Conservation (phyloP, 2,797 vertebrate genomes). For the Pantherophis alleghaniensis region DNA sequence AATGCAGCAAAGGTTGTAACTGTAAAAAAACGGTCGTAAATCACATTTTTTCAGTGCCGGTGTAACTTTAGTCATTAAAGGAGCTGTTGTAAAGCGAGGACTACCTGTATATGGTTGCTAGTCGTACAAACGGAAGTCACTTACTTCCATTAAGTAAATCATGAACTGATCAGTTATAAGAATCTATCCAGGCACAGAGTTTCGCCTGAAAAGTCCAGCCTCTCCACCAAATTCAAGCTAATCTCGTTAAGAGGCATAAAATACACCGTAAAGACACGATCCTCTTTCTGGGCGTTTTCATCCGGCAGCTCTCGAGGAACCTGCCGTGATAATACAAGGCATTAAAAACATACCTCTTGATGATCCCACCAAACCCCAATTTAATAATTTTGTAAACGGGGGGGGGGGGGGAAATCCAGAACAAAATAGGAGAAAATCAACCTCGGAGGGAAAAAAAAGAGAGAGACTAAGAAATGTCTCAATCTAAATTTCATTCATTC, state of each 20-base stretch:
- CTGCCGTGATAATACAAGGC: background rate
- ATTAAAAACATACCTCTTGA: background rate
- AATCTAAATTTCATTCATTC: background rate
- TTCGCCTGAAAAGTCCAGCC: background rate
- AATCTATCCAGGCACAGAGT: background rate
- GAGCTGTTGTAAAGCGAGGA: too few relatives aligned
- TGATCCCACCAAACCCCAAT: background rate
- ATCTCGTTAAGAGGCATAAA: background rate
- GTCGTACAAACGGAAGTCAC: background rate
- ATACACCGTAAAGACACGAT: background rate
- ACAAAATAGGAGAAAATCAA: background rate
- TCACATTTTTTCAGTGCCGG: too few relatives aligned
- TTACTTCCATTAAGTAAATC: background rate
- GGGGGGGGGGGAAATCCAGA: fast-evolving
- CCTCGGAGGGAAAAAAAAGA: too few relatives aligned
- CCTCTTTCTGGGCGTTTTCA: background rate
- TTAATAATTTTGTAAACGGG: background rate
- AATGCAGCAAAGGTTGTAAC: too few relatives aligned
- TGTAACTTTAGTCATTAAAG: too few relatives aligned
- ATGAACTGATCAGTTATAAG: background rate
- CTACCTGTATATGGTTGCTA: background rate
- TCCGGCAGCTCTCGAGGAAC: background rate
- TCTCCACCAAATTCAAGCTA: background rate
- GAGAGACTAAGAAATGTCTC: background rate
- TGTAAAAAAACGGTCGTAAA: too few relatives aligned